Evolutionary conservation across 2,797 vertebrate species (phyloP).

Genomic region (Phoeniculus purpureus): DNA sequence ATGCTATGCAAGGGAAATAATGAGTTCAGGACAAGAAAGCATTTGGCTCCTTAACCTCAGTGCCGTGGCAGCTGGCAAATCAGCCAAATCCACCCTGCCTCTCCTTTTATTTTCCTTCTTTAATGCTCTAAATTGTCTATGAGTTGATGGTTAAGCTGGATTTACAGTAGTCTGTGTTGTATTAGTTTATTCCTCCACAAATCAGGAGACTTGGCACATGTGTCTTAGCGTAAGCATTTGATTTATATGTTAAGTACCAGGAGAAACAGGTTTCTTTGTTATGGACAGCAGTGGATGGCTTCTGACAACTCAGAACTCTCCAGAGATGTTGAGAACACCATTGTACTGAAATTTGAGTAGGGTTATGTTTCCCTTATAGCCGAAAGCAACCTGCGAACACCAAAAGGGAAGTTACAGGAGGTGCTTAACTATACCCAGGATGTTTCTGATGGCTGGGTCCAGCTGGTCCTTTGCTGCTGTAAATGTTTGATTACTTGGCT

Average conservation of each 20-base stretch:
- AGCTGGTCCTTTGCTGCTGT: neutral
- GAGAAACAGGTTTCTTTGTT: neutral
- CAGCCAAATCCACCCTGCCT: neutral
- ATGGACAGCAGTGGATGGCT: neutral
- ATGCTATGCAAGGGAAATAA: neutral
- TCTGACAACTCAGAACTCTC: neutral
- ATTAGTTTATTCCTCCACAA: neutral
- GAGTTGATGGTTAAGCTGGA: neutral
- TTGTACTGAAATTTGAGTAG: neutral
- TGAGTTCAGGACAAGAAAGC: neutral
- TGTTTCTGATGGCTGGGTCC: neutral
- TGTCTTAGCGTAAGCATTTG: neutral
- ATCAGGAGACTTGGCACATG: neutral
- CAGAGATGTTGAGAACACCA: neutral
- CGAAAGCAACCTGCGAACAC: neutral
- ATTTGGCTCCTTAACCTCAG: neutral
- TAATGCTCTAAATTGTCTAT: neutral
- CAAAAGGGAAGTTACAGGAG: neutral
- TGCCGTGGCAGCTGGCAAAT: neutral
- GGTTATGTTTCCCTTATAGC: neutral
- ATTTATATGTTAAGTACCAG: neutral
- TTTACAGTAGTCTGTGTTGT: neutral
- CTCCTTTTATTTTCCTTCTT: neutral
- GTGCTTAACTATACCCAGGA: neutral
- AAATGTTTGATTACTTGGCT: neutral